Base-by-base conservation (phyloP, 2,113 vertebrate species). In the Arenaria interpres region DNA sequence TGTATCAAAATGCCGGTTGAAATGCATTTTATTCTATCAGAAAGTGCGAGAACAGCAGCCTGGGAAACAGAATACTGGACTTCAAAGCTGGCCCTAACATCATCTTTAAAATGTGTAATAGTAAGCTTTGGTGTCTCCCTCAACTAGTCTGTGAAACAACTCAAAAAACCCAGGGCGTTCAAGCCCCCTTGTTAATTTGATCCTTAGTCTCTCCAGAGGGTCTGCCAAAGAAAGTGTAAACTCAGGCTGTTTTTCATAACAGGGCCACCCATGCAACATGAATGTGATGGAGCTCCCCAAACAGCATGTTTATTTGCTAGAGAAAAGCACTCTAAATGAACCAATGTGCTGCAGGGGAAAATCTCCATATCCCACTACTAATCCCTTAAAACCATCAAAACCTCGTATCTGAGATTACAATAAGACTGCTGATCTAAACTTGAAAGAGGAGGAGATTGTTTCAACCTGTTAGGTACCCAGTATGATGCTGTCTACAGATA, bases 321-420 rank as follows among this genome's bases (percentile, higher is more conserved):
- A 62, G 32, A 79, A 95, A 75, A 73, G 16, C 35, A 81, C 37
- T 43, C 39, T 76, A 60, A 87, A 75, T 82, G 53, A 96, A 78
- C n/a, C 30, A 81, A 41, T 0, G 0, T 45, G 41, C 60, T 45
- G n/a, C 53, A 68, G 13, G 45, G 45, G 19, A 60, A 96, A 75
- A 81, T 88, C 68, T 75, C 83, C 17, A 25, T 87, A 86, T 93
- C 68, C 56, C 53, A 74, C 95, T 90, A 84, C 69, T 92, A 93
- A 92, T 92, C 56, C 53, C 45, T 84, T 95, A 85, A 92, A 90
- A 73, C 77, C 54, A 95, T 83, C 64, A 85, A 84, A 96, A 73
- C 53, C 43, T 88, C 20, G 5, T 30, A 85, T 82, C 59, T 76
- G 33, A 93, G 77, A 66, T 73, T 73, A 56, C 50, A 84, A 35